Conservation (phyloP, 2,888 invertebrate genomes). For the Meta bourneti region DNA sequence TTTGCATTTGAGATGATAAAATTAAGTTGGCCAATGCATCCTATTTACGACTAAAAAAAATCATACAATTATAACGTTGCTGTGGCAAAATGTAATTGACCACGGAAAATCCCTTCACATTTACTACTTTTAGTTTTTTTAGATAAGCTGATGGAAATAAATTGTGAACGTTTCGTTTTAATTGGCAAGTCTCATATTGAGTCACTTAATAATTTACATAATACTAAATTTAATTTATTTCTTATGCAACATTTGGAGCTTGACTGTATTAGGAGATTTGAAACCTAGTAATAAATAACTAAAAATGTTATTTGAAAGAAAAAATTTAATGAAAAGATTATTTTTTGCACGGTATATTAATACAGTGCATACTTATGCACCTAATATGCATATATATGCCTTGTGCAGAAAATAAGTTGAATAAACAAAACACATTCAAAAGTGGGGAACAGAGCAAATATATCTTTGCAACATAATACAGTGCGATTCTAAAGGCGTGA, state of each 20-base stretch:
- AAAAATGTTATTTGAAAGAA: not conserved
- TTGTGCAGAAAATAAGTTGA: not conserved
- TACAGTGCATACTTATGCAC: not conserved
- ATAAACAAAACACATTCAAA: not conserved
- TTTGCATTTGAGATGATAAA: no score
- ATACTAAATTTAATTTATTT: no score
- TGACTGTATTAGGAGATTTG: not conserved
- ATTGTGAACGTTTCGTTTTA: no score
- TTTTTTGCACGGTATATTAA: constrained; percentile 6
- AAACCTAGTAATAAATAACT: not conserved
- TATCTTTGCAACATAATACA: not conserved
- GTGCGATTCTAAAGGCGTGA: constrained; percentile 32
- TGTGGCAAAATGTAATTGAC: no score
- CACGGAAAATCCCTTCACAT: no score
- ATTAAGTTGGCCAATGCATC: no score
- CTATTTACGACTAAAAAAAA: no score
- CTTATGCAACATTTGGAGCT: not conserved
- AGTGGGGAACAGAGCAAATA: not conserved
- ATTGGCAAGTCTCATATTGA: no score
- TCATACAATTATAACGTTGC: no score
- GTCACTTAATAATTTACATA: no score
- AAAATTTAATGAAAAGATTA: not conserved
- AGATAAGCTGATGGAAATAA: no score
- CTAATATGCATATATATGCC: not conserved
- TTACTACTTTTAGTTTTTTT: no score